Evolutionary conservation across 37 sponge, comb jelly and placozoan species (phyloP).

Genomic region (Dysidea cf. avara): DNA sequence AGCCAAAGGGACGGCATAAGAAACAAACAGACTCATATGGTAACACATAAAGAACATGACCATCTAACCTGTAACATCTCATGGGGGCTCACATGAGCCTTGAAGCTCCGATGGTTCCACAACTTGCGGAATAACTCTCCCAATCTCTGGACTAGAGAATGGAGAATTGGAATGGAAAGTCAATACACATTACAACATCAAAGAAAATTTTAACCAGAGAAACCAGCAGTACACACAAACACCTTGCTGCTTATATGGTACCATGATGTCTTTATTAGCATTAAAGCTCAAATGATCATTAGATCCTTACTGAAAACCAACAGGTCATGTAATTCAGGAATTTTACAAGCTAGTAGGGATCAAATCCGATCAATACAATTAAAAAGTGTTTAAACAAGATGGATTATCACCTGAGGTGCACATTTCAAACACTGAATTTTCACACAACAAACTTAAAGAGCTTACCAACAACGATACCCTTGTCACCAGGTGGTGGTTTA

Average conservation of each 20-base stretch:
- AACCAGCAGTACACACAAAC: neutral
- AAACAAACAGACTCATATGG: slow-evolving; percentile 4
- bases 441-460: neutral
- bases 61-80: slow-evolving; percentile 98
- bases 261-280: no score
- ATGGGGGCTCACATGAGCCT: slow-evolving; percentile 96
- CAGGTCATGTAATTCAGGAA: no score
- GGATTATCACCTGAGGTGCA: no score
- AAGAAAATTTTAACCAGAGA: neutral
- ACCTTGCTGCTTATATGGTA: no score
- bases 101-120: slow-evolving; percentile 96
- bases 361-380: no score
- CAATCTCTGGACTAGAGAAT: slow-evolving; percentile 81
- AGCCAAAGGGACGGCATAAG: neutral
- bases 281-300: no score
- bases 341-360: no score
- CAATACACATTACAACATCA: neutral
- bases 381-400: no score
- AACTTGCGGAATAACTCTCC: slow-evolving; percentile 95
- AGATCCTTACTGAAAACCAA: no score
- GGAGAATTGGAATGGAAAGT: neutral
- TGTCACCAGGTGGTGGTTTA: slow-evolving; percentile 92
- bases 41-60: slow-evolving; percentile 8
- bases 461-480: slow-evolving; percentile 74
- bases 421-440: neutral